A percentile compares a stretch with the other conserved stretches of the same genome.
Conservation (phyloP, 2,888 invertebrate genomes). For the Phania funesta region DNA sequence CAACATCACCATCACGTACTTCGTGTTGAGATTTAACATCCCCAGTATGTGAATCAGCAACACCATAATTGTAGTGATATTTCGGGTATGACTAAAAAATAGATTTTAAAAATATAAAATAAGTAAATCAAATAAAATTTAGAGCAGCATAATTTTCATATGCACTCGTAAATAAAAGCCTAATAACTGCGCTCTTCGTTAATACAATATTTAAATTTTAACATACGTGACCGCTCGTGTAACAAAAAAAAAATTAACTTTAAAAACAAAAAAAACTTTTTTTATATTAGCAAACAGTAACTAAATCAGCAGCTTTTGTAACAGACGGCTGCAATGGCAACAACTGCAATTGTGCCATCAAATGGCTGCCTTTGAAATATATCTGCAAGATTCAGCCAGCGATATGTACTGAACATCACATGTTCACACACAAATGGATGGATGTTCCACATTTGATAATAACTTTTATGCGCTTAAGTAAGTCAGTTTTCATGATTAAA, state of each 20-base stretch:
- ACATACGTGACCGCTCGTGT: too few relatives aligned
- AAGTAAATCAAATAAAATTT: neutral
- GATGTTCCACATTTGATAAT: constrained; percentile 63
- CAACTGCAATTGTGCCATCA: constrained; percentile 53
- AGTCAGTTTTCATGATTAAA: constrained; percentile 58
- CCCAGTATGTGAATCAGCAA: constrained; percentile 79
- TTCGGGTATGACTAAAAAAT: constrained; percentile 78
- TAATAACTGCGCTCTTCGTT: too few relatives aligned
- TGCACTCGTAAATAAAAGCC: too few relatives aligned
- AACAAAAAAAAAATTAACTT: too few relatives aligned
- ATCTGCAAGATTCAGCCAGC: constrained; percentile 21
- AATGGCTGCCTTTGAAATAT: constrained; percentile 33
- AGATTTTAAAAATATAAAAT: neutral
- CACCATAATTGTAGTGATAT: constrained; percentile 81
- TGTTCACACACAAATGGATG: neutral
- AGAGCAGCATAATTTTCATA: neutral
- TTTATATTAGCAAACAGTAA: neutral
- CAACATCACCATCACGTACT: constrained; percentile 80
- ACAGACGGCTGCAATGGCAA: constrained; percentile 1
- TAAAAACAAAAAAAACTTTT: constrained; percentile 2
- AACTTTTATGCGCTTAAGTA: constrained; percentile 16
- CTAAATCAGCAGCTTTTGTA: neutral
- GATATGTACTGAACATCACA: constrained; percentile 7
- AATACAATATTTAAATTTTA: too few relatives aligned
- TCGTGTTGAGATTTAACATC: constrained; percentile 81